Evolutionary conservation across 2,797 vertebrate species (phyloP).

Genomic region (Anguilla anguilla): DNA sequence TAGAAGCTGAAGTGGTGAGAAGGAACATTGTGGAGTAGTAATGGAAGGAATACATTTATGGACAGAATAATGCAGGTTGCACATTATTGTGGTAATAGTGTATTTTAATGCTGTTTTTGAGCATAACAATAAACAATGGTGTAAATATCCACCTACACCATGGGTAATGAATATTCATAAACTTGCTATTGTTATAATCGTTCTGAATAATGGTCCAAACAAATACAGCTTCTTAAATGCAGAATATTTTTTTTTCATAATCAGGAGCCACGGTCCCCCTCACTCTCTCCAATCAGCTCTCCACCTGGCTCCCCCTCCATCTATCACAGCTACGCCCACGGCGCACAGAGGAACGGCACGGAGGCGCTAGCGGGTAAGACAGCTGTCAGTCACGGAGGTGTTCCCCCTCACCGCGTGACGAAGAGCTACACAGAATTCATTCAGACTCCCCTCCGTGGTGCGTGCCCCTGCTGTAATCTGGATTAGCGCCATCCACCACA

Average conservation of each 20-base stretch:
- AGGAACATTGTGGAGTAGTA: background rate
- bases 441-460: background rate
- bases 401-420: background rate
- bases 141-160: background rate
- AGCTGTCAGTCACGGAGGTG: background rate
- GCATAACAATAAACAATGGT: background rate
- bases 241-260: conserved; percentile 52
- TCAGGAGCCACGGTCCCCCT: conserved; percentile 80
- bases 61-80: background rate
- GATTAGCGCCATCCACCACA: background rate
- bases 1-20: background rate
- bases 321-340: conserved; percentile 74
- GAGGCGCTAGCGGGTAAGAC: conserved; percentile 79
- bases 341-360: conserved; percentile 75
- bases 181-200: background rate
- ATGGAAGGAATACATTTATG: background rate
- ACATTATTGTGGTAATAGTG: background rate
- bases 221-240: background rate
- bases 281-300: conserved; percentile 75
- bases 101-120: background rate
- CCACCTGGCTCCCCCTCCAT: conserved; percentile 81
- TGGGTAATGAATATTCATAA: background rate
- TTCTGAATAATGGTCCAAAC: background rate
- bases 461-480: background rate
- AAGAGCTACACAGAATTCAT: background rate